Base-by-base conservation (phyloP, 1,140 invertebrate species). In the Drosophila athabasca region DNA sequence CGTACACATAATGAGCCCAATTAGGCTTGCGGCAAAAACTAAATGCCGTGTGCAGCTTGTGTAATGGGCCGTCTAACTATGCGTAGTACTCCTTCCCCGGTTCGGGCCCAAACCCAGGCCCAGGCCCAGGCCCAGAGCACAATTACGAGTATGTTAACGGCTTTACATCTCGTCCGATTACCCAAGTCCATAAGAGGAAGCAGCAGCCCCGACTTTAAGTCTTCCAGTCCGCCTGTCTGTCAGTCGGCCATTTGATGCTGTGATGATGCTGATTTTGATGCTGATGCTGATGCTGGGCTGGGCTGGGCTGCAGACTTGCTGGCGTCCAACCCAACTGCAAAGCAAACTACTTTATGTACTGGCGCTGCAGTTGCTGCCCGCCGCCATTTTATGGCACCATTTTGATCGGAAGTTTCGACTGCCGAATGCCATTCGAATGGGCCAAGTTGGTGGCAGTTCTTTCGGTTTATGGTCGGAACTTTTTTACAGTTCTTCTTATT, bases 1-100 rank as follows among this genome's bases (percentile, higher is more conserved):
- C 61, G 73, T 62, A 46, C 44, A 67, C 80, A 69, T 84, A 84
- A 84, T 85, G 80, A 84, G 81, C 52, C 77, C 80, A 84, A 85
- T 84, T 81, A 81, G 62, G 77, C 77, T 57, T 64, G 44, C 52
- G 82, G 80, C 80, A 85, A 73, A 81, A 85, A 84, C 76, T 85
- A 81, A 87, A 76, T 84, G 72, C 81, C 81, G 81, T 85, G 76
- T 73, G 72, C 81, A 84, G 72, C 65, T 54, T 84, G 60, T 77
- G 68, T 85, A 84, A 84, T 84, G 81, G 82, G 39, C 57, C 82
- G 76, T 39, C 78, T 80, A 85, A 82, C 69, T 70, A 82, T 60
- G 54, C 55, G 53, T 46, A 29, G 24, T 9, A 52, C 19, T 54
- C 35, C 49, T 29, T 6, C 11, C 49, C 11, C 35, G 11, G 35